These are phyloP conservation scores for Elephantulus edwardii DNA, from an alignment of 2,113 vertebrate species.

Conservation along the genomic window DNA sequence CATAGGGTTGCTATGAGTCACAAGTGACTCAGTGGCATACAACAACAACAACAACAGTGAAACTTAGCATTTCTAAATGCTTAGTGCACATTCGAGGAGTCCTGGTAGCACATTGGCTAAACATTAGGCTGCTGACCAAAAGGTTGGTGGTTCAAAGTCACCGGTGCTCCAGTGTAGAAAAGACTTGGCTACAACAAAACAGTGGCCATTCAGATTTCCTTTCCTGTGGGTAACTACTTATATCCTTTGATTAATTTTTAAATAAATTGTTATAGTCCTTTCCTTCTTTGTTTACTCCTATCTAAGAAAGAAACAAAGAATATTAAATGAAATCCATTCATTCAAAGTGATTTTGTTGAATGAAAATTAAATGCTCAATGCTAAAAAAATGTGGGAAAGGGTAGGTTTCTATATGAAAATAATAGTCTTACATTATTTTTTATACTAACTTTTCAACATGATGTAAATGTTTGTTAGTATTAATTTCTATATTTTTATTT, in stretches of 20 bases:
- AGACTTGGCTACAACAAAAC: background rate
- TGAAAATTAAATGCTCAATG: background rate
- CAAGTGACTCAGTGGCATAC: no score
- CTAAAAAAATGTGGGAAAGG: background rate
- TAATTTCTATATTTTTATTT: conserved; percentile 21
- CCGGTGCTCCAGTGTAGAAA: background rate
- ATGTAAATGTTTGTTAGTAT: background rate
- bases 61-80: background rate
- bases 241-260: background rate
- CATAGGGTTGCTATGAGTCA: no score
- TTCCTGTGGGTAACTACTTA: background rate
- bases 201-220: background rate
- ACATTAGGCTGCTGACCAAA: background rate
- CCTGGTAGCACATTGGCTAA: no score
- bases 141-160: background rate
- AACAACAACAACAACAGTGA: no score
- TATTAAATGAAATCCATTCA: background rate
- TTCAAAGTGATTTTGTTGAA: background rate
- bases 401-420: background rate
- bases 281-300: conserved; percentile 40
- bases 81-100: background rate
- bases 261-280: background rate
- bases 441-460: background rate
- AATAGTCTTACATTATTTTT: conserved; percentile 23
- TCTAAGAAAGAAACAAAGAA: background rate